Percentiles rank a stretch among this genome's conserved stretches.
These are phyloP conservation scores for Lottia scabra DNA, from an alignment of 2,888 invertebrate genomes.

Conservation along the genomic window DNA sequence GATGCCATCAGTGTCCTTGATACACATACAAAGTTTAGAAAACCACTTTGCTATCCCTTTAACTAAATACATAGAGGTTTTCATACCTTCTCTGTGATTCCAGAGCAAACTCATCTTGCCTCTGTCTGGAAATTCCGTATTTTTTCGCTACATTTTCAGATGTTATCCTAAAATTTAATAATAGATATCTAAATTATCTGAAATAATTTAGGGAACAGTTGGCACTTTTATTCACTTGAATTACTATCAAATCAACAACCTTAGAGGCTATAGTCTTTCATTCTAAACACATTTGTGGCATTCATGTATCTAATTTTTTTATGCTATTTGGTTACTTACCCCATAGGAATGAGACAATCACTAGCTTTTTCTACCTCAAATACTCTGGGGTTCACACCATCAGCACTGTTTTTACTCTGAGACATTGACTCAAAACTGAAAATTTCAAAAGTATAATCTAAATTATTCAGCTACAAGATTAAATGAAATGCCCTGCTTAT, in stretches of 20 bases:
- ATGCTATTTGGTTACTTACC: constrained; percentile 50
- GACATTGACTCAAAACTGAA: constrained; percentile 63
- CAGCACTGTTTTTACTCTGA: constrained; percentile 29
- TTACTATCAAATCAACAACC: too few species aligned
- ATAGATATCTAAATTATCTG: too few species aligned
- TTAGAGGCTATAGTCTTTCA: too few species aligned
- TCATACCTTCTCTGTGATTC: constrained; percentile 62
- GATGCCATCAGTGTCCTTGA: too few species aligned
- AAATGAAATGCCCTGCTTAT: too few species aligned
- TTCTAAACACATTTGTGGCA: too few species aligned
- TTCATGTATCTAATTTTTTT: too few species aligned
- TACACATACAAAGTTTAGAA: too few species aligned
- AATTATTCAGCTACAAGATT: too few species aligned
- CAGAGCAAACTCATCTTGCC: constrained; percentile 62
- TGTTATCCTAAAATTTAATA: constrained; percentile 55
- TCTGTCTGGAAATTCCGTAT: constrained; percentile 55
- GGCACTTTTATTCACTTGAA: too few species aligned
- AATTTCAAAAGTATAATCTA: background rate
- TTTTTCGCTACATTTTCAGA: constrained; percentile 67
- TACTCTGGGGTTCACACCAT: constrained; percentile 49
- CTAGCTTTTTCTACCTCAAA: constrained; percentile 51
- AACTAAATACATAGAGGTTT: too few species aligned
- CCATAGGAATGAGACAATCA: constrained; percentile 63
- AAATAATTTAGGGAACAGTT: background rate
- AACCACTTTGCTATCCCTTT: too few species aligned